Evolutionary conservation across 2,888 invertebrate species (phyloP).

Genomic region (Megaustenia siamemsis): DNA sequence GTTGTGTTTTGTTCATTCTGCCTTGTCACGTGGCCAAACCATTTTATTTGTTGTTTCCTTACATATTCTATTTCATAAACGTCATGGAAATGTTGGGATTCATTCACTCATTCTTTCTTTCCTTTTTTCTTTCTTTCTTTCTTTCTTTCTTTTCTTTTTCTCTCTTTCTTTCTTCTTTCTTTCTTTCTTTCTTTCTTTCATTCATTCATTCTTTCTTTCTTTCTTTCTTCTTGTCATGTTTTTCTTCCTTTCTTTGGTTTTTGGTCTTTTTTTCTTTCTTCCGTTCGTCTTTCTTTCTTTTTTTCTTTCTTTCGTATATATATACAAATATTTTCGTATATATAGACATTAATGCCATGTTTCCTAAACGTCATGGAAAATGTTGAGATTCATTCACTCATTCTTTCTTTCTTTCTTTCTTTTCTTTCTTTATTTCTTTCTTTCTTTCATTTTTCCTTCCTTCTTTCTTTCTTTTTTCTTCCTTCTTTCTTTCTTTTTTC

Average conservation of each 20-base stretch:
- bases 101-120: background rate
- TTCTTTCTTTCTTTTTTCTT: no score
- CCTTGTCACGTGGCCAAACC: no score
- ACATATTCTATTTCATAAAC: no score
- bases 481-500: no score
- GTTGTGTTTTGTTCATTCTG: no score
- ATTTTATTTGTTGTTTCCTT: no score
- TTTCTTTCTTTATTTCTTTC: background rate
- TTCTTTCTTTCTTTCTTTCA: background rate
- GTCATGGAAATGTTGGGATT: no score
- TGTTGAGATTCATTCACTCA: constrained; percentile 24
- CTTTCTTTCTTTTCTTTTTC: background rate
- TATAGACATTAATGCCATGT: no score
- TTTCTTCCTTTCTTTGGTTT: constrained; percentile 8
- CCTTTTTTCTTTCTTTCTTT: background rate
- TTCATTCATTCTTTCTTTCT: background rate
- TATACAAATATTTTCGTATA: no score
- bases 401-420: constrained; percentile 19
- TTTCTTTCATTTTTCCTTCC: no score
- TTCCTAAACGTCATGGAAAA: no score
- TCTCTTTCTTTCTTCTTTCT: background rate
- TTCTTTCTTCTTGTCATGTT: background rate
- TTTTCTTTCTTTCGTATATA: constrained; percentile 19
- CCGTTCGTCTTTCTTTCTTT: background rate
- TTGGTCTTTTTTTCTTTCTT: background rate